phyloP scores from a whole-genome alignment of 2,888 invertebrate species.

The Lithosia quadra region DNA sequence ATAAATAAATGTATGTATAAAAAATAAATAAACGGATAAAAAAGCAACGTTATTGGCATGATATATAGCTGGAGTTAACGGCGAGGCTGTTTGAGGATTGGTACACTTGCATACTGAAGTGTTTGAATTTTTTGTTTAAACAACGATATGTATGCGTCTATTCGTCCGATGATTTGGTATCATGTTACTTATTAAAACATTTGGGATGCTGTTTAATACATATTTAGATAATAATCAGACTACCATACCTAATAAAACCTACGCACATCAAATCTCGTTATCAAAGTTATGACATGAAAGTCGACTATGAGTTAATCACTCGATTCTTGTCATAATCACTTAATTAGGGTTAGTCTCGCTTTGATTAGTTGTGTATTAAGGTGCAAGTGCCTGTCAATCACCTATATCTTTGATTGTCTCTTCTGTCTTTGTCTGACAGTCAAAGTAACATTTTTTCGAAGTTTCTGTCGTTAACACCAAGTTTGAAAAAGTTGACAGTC shows the following conservation, averaged over 20 bases:
- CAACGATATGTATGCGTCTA: neutral
- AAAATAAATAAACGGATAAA: slow-evolving; percentile 37
- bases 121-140: neutral
- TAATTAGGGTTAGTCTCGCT: neutral
- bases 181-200: neutral
- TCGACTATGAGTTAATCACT: neutral
- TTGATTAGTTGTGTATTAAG: neutral
- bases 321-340: neutral
- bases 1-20: slow-evolving; percentile 25
- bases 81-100: slow-evolving; percentile 1
- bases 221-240: slow-evolving; percentile 1
- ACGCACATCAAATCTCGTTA: neutral
- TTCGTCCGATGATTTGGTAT: neutral
- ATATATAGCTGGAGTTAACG: slow-evolving; percentile 14
- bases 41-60: slow-evolving; percentile 21
- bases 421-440: too few species aligned
- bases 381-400: neutral
- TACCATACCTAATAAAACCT: too few species aligned
- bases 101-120: slow-evolving; percentile 14
- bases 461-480: too few species aligned
- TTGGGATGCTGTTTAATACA: neutral
- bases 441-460: too few species aligned
- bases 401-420: neutral
- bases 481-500: too few species aligned
- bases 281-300: neutral